Percentiles rank a stretch among this genome's conserved stretches.
Conservation (phyloP, 1,140 invertebrate genomes). For the Cydia fagiglandana region DNA sequence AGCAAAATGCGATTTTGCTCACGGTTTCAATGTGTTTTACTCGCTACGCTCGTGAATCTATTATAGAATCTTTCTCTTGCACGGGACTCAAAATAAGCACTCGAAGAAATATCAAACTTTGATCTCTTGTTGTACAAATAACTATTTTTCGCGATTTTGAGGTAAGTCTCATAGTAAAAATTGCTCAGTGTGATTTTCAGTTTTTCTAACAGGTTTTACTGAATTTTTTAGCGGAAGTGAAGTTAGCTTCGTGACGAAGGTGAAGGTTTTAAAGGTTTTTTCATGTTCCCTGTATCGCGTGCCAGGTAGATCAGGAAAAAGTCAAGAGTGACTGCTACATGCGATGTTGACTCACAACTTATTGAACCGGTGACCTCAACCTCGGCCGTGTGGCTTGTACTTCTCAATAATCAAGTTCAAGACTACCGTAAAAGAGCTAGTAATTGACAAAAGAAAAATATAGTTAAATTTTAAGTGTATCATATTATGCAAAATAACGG, state of each 20-base stretch:
- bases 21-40: too few species aligned
- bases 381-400: neutral
- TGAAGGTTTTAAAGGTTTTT: slow-evolving; percentile 46
- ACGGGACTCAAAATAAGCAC: too few species aligned
- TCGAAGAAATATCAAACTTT: too few species aligned
- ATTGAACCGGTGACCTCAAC: slow-evolving; percentile 26
- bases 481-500: too few species aligned
- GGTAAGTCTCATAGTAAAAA: too few species aligned
- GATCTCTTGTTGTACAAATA: too few species aligned
- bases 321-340: slow-evolving; percentile 12
- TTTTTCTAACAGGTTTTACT: slow-evolving; percentile 29
- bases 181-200: neutral
- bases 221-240: slow-evolving; percentile 40
- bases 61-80: too few species aligned
- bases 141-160: too few species aligned
- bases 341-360: slow-evolving; percentile 25
- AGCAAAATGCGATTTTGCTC: too few species aligned
- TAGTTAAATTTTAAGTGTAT: too few species aligned
- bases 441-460: neutral
- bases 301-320: slow-evolving; percentile 33
- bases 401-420: slow-evolving; percentile 1
- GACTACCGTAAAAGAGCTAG: neutral
- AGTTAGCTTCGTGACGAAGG: slow-evolving; percentile 44
- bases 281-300: slow-evolving; percentile 44
- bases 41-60: too few species aligned